Evolutionary conservation across 2,888 invertebrate genomes (phyloP), one percentile per base, ranked within the genome.

Genomic region (Andrena marginata): DNA sequence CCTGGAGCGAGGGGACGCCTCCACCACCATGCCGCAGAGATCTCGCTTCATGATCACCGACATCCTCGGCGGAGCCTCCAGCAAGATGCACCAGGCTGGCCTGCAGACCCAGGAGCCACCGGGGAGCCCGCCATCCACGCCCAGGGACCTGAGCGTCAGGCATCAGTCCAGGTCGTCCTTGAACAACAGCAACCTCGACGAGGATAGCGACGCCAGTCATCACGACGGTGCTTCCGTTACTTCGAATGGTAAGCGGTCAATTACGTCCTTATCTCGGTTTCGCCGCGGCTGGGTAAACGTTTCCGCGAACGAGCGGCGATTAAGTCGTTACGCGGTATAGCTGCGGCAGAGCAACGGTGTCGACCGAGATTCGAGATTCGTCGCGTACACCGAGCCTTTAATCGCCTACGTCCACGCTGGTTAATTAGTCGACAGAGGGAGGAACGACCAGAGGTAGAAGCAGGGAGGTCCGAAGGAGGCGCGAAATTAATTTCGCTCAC

Each of bases 21-120:
- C 87, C 31, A 93, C 93, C 35, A 92, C 93, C 35, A 92, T 93
- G 94, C 96, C 96, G 87, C 96, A 96, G 69, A 95, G 97, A 89
- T 97, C 97, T 82, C 95, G 97, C 87, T 98, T 98, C 95, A 98
- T 98, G 97, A 98, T 98, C 95, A 98, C 97, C 89, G 98, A 98
- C 94, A 98, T 98, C 91, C 95, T 98, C 88, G 96, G 96, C 70
- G 96, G 96, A 69, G 95, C 95, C 73, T 90, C 93, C 13, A 93
- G 92, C 67, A 87, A 88, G 64, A 82, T 82, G 78, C 87, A 85
- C 16, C 92, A 93, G 16, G 85, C 91, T 29, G 90, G 90, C 56
- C 69, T 92, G 16, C 90, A 90, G 79, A 90, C 84, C 4, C 93
- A 93, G 69, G 93, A 93, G 20, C 92, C 92, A 26, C 94, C 93